A percentile compares a stretch with the other conserved stretches of the same genome.
phyloP scores from a whole-genome alignment of 2,113 vertebrate species.

The Eolophus roseicapilla region DNA sequence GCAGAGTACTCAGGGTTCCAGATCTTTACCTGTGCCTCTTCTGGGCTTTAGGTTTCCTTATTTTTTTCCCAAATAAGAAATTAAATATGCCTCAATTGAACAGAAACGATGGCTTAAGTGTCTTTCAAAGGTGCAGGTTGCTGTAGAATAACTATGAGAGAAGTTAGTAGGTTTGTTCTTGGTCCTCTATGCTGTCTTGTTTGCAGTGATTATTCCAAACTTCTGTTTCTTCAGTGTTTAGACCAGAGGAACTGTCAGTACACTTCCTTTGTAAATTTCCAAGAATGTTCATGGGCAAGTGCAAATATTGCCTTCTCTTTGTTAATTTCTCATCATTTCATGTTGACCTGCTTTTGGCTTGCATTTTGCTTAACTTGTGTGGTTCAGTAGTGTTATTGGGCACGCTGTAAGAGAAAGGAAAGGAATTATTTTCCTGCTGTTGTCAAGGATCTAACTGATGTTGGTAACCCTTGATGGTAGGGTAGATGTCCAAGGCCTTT shows the following conservation, averaged over 20 bases:
- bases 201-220: not conserved
- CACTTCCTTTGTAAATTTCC: not conserved
- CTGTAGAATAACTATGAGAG: not conserved
- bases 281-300: not conserved
- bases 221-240: not conserved
- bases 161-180: not conserved
- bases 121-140: not conserved
- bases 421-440: not conserved
- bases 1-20: not conserved
- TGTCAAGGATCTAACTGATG: not conserved
- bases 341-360: not conserved
- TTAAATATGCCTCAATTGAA: not conserved
- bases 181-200: accelerated
- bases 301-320: not conserved
- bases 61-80: not conserved
- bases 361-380: not conserved
- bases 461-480: not conserved
- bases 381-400: not conserved
- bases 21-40: not conserved
- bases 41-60: not conserved
- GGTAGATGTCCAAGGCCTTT: not conserved
- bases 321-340: not conserved
- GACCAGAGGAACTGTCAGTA: not conserved
- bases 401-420: not conserved
- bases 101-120: not conserved